Conservation (phyloP, 2,113 vertebrate genomes). For the Ascaphus truei region DNA sequence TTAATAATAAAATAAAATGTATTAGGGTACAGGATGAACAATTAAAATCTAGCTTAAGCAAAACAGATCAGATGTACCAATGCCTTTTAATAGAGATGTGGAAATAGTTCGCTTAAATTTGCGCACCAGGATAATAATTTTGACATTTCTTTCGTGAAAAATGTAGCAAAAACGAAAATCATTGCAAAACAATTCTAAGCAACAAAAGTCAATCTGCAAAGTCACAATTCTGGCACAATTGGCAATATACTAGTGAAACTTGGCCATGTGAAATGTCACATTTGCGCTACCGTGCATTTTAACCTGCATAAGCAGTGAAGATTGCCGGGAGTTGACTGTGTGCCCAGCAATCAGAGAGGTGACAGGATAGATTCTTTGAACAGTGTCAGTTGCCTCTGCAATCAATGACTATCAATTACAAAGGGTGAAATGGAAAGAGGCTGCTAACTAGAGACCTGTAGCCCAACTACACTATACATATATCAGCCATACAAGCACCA, state of each 20-base stretch:
- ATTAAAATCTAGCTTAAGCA: conserved; percentile 3
- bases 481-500: too few species aligned
- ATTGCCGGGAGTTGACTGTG: conserved; percentile 17
- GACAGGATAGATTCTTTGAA: conserved; percentile 25
- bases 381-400: conserved; percentile 22
- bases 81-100: conserved; percentile 25
- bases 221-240: too few species aligned
- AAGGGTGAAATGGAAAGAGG: conserved; percentile 10
- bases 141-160: too few species aligned
- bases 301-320: conserved; percentile 14
- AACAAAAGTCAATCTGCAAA: too few species aligned
- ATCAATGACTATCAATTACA: conserved; percentile 30
- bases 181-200: too few species aligned
- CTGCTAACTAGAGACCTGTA: not conserved
- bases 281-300: too few species aligned
- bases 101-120: too few species aligned
- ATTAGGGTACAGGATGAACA: not conserved
- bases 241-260: too few species aligned
- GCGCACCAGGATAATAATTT: too few species aligned
- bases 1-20: not conserved
- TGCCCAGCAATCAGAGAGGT: conserved; percentile 36
- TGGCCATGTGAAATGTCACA: too few species aligned
- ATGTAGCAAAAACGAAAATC: too few species aligned
- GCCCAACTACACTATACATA: conserved; percentile 6
- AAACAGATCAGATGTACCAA: conserved; percentile 11